These are phyloP conservation scores for Chaetodon trifascialis DNA, from an alignment of 2,113 vertebrate genomes.

Conservation along the genomic window DNA sequence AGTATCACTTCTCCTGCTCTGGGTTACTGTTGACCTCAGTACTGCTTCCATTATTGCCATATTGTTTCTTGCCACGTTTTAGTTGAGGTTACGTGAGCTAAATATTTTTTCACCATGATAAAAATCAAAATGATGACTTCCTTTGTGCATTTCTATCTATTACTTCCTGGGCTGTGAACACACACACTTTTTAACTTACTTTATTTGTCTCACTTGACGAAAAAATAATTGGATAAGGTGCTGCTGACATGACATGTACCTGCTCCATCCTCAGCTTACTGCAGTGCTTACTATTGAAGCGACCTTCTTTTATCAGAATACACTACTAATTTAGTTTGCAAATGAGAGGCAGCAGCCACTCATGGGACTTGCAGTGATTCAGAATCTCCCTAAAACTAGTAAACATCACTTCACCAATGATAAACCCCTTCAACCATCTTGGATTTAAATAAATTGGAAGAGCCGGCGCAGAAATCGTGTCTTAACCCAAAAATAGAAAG, in stretches of 20 bases:
- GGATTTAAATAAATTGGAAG: not conserved
- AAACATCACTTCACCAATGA: constrained; percentile 23
- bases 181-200: not conserved
- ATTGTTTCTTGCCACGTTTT: not conserved
- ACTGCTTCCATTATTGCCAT: constrained; percentile 14
- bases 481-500: constrained; percentile 23
- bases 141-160: too few relatives aligned
- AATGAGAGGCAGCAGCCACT: not conserved
- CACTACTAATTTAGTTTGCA: not conserved
- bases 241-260: not conserved
- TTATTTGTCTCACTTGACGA: too few relatives aligned
- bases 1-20: not conserved
- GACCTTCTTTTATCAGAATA: not conserved
- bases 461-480: not conserved
- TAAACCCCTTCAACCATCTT: constrained; percentile 14
- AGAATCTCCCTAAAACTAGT: not conserved
- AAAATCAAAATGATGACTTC: not conserved
- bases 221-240: not conserved
- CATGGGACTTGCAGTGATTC: constrained; percentile 2
- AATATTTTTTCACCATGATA: constrained; percentile 1
- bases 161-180: not conserved
- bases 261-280: not conserved
- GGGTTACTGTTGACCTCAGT: constrained; percentile 10
- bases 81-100: not conserved
- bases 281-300: not conserved